Evolutionary conservation across 2,888 invertebrate species (phyloP), one percentile per base, ranked within the genome.

Genomic region (Emmelina monodactyla): DNA sequence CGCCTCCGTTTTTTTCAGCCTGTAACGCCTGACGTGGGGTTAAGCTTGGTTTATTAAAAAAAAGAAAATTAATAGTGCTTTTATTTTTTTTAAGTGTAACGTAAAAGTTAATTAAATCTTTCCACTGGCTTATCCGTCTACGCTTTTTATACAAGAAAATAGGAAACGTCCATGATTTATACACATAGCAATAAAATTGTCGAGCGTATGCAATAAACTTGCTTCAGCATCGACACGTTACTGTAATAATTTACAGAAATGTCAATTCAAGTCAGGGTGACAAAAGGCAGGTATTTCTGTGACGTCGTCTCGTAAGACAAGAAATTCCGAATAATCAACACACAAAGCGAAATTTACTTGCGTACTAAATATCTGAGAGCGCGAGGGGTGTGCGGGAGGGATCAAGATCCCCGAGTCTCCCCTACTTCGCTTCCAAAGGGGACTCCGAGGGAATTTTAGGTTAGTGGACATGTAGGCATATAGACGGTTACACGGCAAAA

Each of bases 391-490:
- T 71, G 70, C 68, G 73, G 72, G 73, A 72, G 72, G 68, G 72
- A 66, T 66, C 72, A 72, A 71, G 72, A 71, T 63, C 42, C 63
- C 66, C 59, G 46, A 50, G 57, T 59, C 72, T 73, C 72, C 76
- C 72, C 72, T 71, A 60, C 70, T 70, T 65, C 58, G 61, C 66
- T 61, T 59, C n/a, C 60, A 63, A 68, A 61, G 73, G 73, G 68
- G 65, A 63, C 54, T 63, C 72, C 51, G 67, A 68, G 72, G 66
- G 68, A 71, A 70, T 76, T 78, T 78, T 78, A 76, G 78, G 70
- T 79, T 80, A 81, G 81, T 81, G 80, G 81, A 73, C 80, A 81
- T 81, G 81, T 81, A 80, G 81, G 72, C 78, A 79, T 80, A 78
- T 75, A 73, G 75, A 73, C 75, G 79, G 66, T 60, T 72, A 79